Base-by-base conservation (phyloP, 1,140 invertebrate species). In the Heterodera carotae region DNA sequence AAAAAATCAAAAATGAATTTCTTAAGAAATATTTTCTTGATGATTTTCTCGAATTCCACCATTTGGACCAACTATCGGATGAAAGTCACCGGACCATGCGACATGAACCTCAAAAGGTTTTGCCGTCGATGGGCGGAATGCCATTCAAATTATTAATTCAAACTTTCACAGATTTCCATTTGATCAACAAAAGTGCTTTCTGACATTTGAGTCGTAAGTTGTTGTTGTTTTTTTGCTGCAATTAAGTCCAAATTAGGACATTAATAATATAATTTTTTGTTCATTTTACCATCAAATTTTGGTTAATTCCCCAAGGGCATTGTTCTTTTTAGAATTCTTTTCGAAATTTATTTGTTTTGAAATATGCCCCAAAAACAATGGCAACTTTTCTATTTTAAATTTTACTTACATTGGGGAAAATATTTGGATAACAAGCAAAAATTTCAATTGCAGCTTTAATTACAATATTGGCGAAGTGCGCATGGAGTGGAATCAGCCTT, bases 381-480 rank as follows among this genome's bases (percentile, higher is more conserved):
- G n/a, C n/a, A n/a, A n/a, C n/a, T n/a, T n/a, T n/a, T n/a, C n/a
- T n/a, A n/a, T n/a, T n/a, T n/a, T n/a, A n/a, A n/a, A n/a, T n/a
- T n/a, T n/a, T n/a, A n/a, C n/a, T n/a, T n/a, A n/a, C n/a, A n/a
- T n/a, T n/a, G n/a, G n/a, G n/a, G 29, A 29, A 70, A 7, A 70
- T 70, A n/a, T 70, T 70, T 70, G 25, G 25, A n/a, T 34, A 22
- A 36, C 62, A n/a, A 18, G 1, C 70, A 72, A 48, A n/a, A 22
- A 33, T 76, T 75, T n/a, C n/a, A n/a, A n/a, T n/a, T n/a, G n/a
- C 69, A 85, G 84, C 34, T 86, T 84, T 77, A 87, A 87, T 72
- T 88, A 87, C 72, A 87, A 87, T 72, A 87, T 84, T 25, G 86
- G 86, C 27, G 85, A 87, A 76, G 85, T 87, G 10, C 71, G 86